Base-by-base conservation (phyloP, 2,888 invertebrate species). In the Scaptomyza polygonia region DNA sequence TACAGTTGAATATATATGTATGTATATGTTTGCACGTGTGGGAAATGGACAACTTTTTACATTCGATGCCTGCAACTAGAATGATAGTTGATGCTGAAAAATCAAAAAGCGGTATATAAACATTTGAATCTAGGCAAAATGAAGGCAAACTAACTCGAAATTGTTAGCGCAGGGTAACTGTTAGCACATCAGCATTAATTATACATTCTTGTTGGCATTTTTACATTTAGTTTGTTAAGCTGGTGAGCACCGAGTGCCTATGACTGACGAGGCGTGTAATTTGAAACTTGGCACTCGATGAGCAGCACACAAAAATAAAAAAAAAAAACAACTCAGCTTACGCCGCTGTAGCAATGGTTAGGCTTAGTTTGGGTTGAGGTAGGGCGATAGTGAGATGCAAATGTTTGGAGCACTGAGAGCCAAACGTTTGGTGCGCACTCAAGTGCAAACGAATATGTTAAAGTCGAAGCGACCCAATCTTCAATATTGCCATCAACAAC, bases 251-350 rank as follows among this genome's bases (percentile, higher is more conserved):
- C 2, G 21, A 52, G 42, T 40, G 67, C 51, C 67, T 63, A 59
- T 77, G 72, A 47, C 56, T 61, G 80, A 48, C 79, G 65, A 81
- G 77, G 83, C 81, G 80, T 81, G 80, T 81, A 81, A 81, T 81
- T 81, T 79, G 77, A 83, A 79, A 74, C 77, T 82, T 73, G 80
- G 67, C 78, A 67, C 69, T 72, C 79, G 67, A 69, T 56, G 48
- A 57, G 49, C 52, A 57, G 29, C 48, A 47, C n/a, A 12, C 5
- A 34, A 9, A 9, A 9, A 8, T 2, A 12, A 12, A 12, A 4
- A 32, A 11, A 45, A 39, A 51, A 45, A 40, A 43, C 16, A 25
- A 4, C 5, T 25, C 25, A 4, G 25, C 36, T 30, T 39, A 25
- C 36, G 39, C 32, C 27, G 27, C 34, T 11, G 21, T 3, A 3